Evolutionary conservation across 2,113 vertebrate genomes (phyloP).

Genomic region (Pygoscelis adeliae): DNA sequence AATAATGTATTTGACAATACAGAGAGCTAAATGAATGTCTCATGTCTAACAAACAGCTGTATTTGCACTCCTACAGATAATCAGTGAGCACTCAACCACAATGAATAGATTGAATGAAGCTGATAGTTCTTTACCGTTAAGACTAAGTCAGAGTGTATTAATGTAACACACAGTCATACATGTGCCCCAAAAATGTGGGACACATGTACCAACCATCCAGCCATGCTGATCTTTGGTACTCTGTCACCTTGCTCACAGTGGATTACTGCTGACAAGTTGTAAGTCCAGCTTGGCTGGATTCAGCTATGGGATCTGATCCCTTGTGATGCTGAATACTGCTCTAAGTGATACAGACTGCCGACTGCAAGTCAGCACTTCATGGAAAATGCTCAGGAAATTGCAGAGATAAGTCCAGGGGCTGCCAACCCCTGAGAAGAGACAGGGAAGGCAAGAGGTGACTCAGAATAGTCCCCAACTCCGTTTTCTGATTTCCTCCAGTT

Average conservation of each 20-base stretch:
- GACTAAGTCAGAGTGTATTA: constrained; percentile 46
- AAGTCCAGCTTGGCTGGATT: constrained; percentile 37
- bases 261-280: constrained; percentile 50
- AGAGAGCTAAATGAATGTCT: constrained; percentile 2
- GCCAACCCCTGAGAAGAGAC: not conserved
- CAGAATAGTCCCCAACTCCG: not conserved
- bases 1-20: not conserved
- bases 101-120: not conserved
- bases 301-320: not conserved
- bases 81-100: not conserved
- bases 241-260: constrained; percentile 27
- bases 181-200: constrained; percentile 36
- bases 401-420: constrained; percentile 2
- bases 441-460: not conserved
- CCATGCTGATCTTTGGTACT: constrained; percentile 15
- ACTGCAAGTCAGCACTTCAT: constrained; percentile 48
- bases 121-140: constrained; percentile 20
- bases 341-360: not conserved
- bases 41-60: constrained; percentile 34
- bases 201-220: constrained; percentile 24
- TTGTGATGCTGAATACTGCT: constrained; percentile 25
- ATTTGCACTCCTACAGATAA: constrained; percentile 22
- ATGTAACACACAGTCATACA: not conserved
- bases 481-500: constrained; percentile 9
- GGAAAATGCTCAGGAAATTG: not conserved